Conservation (phyloP, 2,797 vertebrate genomes). For the Australoheros facetus region DNA sequence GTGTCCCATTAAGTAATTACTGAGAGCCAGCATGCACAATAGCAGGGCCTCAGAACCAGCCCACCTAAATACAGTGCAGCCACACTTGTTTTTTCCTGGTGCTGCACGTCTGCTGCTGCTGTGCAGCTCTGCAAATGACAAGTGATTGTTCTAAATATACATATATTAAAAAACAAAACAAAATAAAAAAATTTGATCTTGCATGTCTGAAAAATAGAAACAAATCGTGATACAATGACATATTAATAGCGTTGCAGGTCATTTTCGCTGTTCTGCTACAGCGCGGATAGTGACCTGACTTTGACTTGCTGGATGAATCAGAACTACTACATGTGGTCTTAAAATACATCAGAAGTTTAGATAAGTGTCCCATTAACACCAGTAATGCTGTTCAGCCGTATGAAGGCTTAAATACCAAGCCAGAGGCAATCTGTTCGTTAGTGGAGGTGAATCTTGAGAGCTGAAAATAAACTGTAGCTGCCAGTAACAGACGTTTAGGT, state of each 20-base stretch:
- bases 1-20: background rate
- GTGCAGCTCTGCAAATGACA: background rate
- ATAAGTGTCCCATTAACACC: constrained; percentile 63
- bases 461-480: constrained; percentile 70
- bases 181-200: background rate
- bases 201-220: constrained; percentile 7
- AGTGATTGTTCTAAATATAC: background rate
- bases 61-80: background rate
- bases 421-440: constrained; percentile 72
- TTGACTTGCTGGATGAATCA: constrained; percentile 52
- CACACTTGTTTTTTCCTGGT: background rate
- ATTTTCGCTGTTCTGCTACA: constrained; percentile 12
- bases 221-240: constrained; percentile 14
- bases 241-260: constrained; percentile 12
- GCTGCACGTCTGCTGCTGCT: background rate
- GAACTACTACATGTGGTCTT: constrained; percentile 26
- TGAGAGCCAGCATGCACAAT: background rate
- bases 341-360: constrained; percentile 61
- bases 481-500: constrained; percentile 65
- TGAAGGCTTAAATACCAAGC: constrained; percentile 66
- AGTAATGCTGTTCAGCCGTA: constrained; percentile 53
- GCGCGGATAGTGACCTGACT: constrained; percentile 32
- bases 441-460: constrained; percentile 56
- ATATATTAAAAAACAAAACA: too few relatives aligned
- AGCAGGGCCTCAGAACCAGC: background rate